phyloP scores from a whole-genome alignment of 2,888 invertebrate species.

The Drosophila koepferae region DNA sequence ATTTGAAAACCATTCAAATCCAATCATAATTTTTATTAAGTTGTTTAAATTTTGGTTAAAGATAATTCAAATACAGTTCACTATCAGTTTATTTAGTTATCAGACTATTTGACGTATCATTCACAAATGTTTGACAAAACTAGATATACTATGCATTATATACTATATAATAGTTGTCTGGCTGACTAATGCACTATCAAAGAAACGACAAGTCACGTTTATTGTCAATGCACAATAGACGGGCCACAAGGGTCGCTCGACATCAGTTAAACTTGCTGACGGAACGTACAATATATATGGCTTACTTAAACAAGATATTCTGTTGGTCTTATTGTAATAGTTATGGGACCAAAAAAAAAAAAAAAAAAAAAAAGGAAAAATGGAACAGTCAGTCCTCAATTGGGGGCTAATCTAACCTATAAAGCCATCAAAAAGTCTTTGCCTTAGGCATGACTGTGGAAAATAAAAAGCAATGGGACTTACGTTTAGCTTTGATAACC shows the following conservation, averaged over 20 bases:
- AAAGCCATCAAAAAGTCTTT: conserved; percentile 62
- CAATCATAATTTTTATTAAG: no score
- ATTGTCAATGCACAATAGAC: conserved; percentile 29
- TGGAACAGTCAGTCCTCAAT: conserved; percentile 58
- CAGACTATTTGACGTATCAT: no score
- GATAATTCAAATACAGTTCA: neutral
- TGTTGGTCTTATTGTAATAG: neutral
- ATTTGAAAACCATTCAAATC: no score
- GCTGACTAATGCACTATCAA: neutral
- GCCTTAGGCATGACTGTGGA: conserved; percentile 58
- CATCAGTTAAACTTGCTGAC: conserved; percentile 9
- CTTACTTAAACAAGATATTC: conserved; percentile 32
- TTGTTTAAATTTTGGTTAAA: no score
- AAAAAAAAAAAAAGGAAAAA: conserved; percentile 16
- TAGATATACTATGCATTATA: neutral
- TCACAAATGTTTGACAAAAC: neutral
- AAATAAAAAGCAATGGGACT: conserved; percentile 41
- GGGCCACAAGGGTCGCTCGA: neutral
- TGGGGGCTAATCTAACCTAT: conserved; percentile 47
- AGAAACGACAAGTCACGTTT: conserved; percentile 42
- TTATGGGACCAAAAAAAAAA: conserved; percentile 1
- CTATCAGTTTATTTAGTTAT: neutral
- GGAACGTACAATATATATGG: conserved; percentile 7
- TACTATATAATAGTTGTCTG: neutral
- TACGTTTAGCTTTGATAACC: conserved; percentile 34